Conservation (phyloP, 2,113 vertebrate species). For the Suncus etruscus region DNA sequence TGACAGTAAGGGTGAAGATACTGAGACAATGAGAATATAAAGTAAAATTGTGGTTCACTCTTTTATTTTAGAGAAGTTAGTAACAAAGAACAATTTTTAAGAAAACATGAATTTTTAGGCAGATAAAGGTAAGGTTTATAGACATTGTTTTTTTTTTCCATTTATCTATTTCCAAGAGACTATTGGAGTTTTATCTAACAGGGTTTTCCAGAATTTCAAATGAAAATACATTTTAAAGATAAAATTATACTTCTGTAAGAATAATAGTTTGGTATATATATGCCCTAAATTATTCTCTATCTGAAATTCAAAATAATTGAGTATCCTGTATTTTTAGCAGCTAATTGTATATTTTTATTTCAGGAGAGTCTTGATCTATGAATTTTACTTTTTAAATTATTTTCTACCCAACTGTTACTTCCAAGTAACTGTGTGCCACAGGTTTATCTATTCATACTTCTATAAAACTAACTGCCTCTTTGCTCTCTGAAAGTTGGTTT, state of each 20-base stretch:
- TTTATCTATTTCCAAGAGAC: neutral
- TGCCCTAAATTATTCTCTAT: neutral
- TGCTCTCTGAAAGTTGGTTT: neutral
- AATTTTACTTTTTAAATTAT: neutral
- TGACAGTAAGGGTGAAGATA: neutral
- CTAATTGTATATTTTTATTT: neutral
- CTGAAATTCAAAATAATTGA: constrained; percentile 30
- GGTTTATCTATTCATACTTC: neutral
- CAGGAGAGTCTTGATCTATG: neutral
- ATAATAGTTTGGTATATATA: neutral
- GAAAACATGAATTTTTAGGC: neutral
- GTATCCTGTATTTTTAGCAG: neutral
- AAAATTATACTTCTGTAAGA: neutral
- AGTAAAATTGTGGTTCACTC: neutral
- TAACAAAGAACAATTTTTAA: neutral
- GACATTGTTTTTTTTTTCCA: no score
- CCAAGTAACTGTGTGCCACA: neutral
- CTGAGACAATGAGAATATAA: neutral
- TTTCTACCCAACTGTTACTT: rapidly evolving
- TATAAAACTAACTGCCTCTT: rapidly evolving
- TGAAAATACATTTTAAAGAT: neutral
- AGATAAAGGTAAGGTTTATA: neutral
- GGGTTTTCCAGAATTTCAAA: neutral
- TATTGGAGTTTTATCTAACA: constrained; percentile 1
- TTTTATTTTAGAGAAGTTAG: neutral